phyloP scores from a whole-genome alignment of 1,140 invertebrate species.

The Danaus melanippus region DNA sequence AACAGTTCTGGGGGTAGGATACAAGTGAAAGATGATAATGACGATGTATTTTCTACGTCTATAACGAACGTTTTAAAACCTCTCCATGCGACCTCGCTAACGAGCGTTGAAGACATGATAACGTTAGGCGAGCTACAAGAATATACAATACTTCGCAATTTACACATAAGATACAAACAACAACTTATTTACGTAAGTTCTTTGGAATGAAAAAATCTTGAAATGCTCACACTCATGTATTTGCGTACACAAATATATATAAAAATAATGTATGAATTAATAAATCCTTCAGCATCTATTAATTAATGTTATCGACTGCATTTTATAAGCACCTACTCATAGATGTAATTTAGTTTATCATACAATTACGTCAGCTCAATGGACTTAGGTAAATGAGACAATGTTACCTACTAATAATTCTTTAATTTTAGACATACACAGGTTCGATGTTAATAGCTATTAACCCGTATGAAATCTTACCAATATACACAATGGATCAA shows the following conservation, averaged over 20 bases:
- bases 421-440: constrained; percentile 86
- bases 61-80: constrained; percentile 78
- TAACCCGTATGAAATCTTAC: constrained; percentile 93
- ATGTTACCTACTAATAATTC: constrained; percentile 1
- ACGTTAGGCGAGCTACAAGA: constrained; percentile 93
- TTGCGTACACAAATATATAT: background rate
- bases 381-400: constrained; percentile 1
- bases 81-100: constrained; percentile 89
- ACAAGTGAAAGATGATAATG: constrained; percentile 85
- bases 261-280: too few relatives aligned
- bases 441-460: constrained; percentile 94
- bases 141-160: constrained; percentile 91
- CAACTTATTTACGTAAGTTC: constrained; percentile 90
- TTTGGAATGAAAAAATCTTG: background rate
- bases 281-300: too few relatives aligned
- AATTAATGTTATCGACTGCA: background rate
- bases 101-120: constrained; percentile 96
- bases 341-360: background rate
- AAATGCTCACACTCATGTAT: too few relatives aligned
- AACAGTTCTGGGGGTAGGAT: constrained; percentile 84
- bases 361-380: background rate
- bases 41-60: constrained; percentile 74
- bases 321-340: background rate
- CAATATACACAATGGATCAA: constrained; percentile 91
- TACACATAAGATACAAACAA: constrained; percentile 91